Conservation (phyloP, 2,888 invertebrate species). For the Eucera pruinosa region DNA sequence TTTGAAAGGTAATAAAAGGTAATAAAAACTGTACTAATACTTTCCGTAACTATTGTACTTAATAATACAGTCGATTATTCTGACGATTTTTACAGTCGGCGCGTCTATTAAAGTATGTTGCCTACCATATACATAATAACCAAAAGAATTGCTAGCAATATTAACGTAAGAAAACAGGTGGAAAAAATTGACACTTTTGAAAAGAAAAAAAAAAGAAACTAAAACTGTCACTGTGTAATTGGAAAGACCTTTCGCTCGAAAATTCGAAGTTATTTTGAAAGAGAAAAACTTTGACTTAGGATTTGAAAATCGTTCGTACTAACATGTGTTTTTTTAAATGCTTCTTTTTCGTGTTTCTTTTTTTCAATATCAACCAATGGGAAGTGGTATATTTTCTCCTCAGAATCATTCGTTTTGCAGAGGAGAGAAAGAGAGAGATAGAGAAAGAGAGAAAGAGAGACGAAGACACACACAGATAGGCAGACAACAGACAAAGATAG, state of each 20-base stretch:
- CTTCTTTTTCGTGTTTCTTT: not conserved
- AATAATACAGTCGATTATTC: too few species aligned
- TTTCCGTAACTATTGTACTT: too few species aligned
- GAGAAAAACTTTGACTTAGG: slow-evolving; percentile 13
- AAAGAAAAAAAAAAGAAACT: slow-evolving; percentile 12
- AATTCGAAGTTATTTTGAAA: slow-evolving; percentile 24
- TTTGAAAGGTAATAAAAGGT: too few species aligned
- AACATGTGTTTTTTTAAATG: slow-evolving; percentile 19
- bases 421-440: not conserved
- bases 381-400: slow-evolving; percentile 42
- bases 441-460: slow-evolving; percentile 9
- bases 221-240: slow-evolving; percentile 25
- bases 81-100: too few species aligned
- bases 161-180: not conserved
- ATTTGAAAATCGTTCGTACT: slow-evolving; percentile 5
- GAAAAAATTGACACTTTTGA: not conserved
- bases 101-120: not conserved
- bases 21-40: too few species aligned
- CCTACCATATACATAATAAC: not conserved
- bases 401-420: slow-evolving; percentile 26
- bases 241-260: slow-evolving; percentile 24
- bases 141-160: not conserved
- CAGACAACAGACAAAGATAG: slow-evolving; percentile 42
- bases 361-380: slow-evolving; percentile 44
- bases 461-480: slow-evolving; percentile 32